These are phyloP conservation scores for Sarcophaga caerulescens DNA, from an alignment of 2,888 invertebrate genomes.

Conservation along the genomic window DNA sequence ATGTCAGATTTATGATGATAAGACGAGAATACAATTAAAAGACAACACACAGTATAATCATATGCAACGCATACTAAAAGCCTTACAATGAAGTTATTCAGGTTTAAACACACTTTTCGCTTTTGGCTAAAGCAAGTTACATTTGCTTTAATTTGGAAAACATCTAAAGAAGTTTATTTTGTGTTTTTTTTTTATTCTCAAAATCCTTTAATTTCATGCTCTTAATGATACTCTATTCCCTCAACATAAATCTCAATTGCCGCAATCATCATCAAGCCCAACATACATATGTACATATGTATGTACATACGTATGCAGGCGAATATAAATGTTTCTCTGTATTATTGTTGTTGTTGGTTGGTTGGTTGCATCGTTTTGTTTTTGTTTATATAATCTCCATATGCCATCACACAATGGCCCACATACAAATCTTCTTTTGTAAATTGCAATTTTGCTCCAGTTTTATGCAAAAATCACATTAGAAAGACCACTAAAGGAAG, in stretches of 20 bases:
- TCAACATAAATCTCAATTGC: constrained; percentile 42
- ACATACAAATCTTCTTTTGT: constrained; percentile 54
- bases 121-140: no score
- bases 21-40: background rate
- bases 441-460: constrained; percentile 57
- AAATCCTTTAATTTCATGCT: background rate
- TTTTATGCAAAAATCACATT: constrained; percentile 31
- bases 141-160: background rate
- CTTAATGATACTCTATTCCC: background rate
- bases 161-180: background rate
- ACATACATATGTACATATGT: background rate
- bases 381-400: background rate
- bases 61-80: no score
- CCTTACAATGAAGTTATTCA: no score
- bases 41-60: no score
- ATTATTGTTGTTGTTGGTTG: background rate
- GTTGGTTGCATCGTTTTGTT: background rate
- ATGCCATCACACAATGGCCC: constrained; percentile 25
- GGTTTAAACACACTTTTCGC: no score
- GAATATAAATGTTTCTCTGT: background rate
- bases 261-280: constrained; percentile 3
- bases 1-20: constrained; percentile 13
- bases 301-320: background rate
- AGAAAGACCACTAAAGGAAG: background rate
- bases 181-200: background rate